Conservation (phyloP, 2,888 invertebrate genomes). For the Drosophila yooni region DNA sequence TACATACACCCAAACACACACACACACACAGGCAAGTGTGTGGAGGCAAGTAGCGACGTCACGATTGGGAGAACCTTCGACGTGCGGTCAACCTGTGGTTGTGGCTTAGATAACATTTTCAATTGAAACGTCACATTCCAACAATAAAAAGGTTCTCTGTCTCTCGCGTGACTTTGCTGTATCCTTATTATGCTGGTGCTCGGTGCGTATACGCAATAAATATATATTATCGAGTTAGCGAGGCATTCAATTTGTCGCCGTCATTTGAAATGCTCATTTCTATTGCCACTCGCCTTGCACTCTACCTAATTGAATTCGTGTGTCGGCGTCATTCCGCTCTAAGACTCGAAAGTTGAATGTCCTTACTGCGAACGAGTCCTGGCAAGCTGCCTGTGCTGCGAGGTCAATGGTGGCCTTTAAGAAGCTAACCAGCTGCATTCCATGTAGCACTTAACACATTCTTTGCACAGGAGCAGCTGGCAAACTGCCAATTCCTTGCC, state of each 20-base stretch:
- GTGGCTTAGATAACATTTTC: constrained; percentile 4
- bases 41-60: constrained; percentile 49
- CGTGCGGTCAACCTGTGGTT: constrained; percentile 42
- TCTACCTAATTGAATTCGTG: constrained; percentile 45
- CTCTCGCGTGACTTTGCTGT: background rate
- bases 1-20: constrained; percentile 14
- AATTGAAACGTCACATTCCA: constrained; percentile 8
- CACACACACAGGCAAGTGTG: background rate
- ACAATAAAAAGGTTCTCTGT: background rate
- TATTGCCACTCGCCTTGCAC: constrained; percentile 31
- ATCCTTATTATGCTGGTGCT: background rate
- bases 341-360: constrained; percentile 22
- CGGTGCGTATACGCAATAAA: constrained; percentile 46
- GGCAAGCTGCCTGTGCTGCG: background rate
- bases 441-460: background rate
- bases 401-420: background rate
- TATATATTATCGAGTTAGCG: constrained; percentile 24
- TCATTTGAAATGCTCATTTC: background rate
- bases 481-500: background rate
- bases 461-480: background rate
- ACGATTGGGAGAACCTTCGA: constrained; percentile 47
- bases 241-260: constrained; percentile 39
- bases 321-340: constrained; percentile 24
- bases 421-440: background rate
- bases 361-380: background rate